Evolutionary conservation across 1,140 invertebrate genomes (phyloP), one percentile per base, ranked within the genome.

Genomic region (Arion vulgaris): DNA sequence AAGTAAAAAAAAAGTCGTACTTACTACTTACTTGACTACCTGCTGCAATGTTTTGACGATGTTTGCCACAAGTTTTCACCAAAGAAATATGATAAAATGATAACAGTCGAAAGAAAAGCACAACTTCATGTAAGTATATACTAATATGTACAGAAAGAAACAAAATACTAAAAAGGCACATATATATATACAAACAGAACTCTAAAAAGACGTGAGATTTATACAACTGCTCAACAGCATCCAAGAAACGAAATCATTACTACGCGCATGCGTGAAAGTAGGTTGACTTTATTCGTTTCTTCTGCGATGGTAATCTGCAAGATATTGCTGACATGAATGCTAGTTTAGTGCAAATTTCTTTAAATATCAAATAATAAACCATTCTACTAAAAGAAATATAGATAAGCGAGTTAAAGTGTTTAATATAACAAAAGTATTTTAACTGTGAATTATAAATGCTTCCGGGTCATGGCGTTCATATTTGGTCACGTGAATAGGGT

Each of bases 251-350:
- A 13, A 80, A 36, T 78, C 19, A 66, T 23, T 34, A n/a, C n/a
- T n/a, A 19, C 1, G 78, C 78, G 78, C 78, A 80, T 80, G 78
- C 78, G 78, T 66, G n/a, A 80, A 78, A 76, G 11, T 68, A 23
- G 32, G 57, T 53, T 11, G 13, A 62, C 23, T 15, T 19, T 39
- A n/a, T 32, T 66, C 36, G 28, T 78, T 76, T 68, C 34, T 38
- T 32, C 19, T 62, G 57, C 76, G n/a, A 41, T 28, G 11, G 39
- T 2, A 26, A 23, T 66, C 28, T 26, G 4, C 51, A 32, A 39
- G 39, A 78, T 62, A 66, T 62, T 39, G 28, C 13, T 49, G 41
- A 39, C 38, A 11, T 17, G 2, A 7, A 28, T 19, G 41, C 15
- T 26, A 7, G 41, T n/a, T 73, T 49, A 13, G 71, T 11, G 41